Evolutionary conservation across 2,797 vertebrate genomes (phyloP).

Genomic region (Chelon labrosus): DNA sequence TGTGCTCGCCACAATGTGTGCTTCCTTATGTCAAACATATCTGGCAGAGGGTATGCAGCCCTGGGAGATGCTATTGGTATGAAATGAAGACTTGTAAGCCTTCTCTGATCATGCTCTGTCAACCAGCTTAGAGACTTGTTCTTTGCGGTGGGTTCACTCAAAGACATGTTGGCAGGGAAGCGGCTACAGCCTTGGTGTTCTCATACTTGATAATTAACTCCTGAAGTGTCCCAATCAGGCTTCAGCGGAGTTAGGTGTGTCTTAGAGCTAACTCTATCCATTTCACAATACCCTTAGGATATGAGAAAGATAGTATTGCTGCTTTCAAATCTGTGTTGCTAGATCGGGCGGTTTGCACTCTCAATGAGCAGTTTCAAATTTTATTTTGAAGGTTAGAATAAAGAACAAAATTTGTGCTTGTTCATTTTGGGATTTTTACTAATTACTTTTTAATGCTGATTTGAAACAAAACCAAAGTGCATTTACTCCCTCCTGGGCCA

Average conservation of each 20-base stretch:
- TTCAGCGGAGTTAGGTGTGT: constrained; percentile 5
- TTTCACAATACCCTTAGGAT: neutral
- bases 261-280: neutral
- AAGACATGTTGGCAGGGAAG: neutral
- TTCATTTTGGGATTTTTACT: too few relatives aligned
- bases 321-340: too few relatives aligned
- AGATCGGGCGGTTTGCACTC: too few relatives aligned
- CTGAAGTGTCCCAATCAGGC: constrained; percentile 6
- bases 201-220: constrained; percentile 16
- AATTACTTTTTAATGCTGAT: too few relatives aligned
- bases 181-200: neutral
- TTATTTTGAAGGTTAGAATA: too few relatives aligned
- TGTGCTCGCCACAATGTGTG: neutral
- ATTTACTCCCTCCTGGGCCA: too few relatives aligned
- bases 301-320: neutral
- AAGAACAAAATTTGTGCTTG: too few relatives aligned
- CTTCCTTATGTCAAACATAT: neutral
- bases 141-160: neutral
- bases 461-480: too few relatives aligned
- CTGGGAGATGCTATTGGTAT: neutral
- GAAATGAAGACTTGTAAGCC: neutral
- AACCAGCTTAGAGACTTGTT: neutral
- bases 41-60: constrained; percentile 9
- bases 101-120: neutral
- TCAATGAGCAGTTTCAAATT: too few relatives aligned